phyloP scores from a whole-genome alignment of 1,140 invertebrate species.

The Trichoplusia ni region DNA sequence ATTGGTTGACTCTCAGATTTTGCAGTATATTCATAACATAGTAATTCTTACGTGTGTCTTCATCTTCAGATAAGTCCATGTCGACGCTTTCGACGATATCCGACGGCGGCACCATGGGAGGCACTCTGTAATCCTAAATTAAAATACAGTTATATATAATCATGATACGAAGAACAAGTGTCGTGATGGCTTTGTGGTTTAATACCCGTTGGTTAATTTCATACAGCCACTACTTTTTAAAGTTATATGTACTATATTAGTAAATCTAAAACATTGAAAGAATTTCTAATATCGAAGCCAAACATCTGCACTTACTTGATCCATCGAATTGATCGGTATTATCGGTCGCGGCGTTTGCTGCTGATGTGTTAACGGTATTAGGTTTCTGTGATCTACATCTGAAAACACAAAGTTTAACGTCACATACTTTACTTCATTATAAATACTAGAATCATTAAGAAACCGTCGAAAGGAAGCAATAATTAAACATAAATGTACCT shows the following conservation, averaged over 20 bases:
- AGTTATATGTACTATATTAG: too few relatives aligned
- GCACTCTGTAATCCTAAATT: slow-evolving; percentile 70
- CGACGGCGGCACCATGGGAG: slow-evolving; percentile 46
- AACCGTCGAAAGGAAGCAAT: too few relatives aligned
- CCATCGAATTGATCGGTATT: slow-evolving; percentile 42
- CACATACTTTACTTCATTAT: background rate
- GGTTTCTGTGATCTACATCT: slow-evolving; percentile 91
- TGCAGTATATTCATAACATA: too few relatives aligned
- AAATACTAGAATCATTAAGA: too few relatives aligned
- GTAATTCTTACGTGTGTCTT: slow-evolving; percentile 66
- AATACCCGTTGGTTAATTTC: too few relatives aligned
- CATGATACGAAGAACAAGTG: too few relatives aligned
- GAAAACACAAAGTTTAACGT: slow-evolving; percentile 40
- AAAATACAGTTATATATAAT: too few relatives aligned
- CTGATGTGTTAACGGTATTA: slow-evolving; percentile 91
- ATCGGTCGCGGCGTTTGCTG: slow-evolving; percentile 59
- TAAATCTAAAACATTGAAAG: too few relatives aligned
- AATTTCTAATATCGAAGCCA: too few relatives aligned
- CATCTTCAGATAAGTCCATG: slow-evolving; percentile 80
- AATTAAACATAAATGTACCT: too few relatives aligned
- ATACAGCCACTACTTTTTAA: too few relatives aligned
- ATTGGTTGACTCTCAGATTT: too few relatives aligned
- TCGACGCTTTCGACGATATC: slow-evolving; percentile 81
- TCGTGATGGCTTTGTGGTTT: background rate
- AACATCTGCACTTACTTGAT: slow-evolving; percentile 75